Evolutionary conservation across 2,797 vertebrate species (phyloP), one percentile per base, ranked within the genome.

Genomic region (Leuciscus waleckii): DNA sequence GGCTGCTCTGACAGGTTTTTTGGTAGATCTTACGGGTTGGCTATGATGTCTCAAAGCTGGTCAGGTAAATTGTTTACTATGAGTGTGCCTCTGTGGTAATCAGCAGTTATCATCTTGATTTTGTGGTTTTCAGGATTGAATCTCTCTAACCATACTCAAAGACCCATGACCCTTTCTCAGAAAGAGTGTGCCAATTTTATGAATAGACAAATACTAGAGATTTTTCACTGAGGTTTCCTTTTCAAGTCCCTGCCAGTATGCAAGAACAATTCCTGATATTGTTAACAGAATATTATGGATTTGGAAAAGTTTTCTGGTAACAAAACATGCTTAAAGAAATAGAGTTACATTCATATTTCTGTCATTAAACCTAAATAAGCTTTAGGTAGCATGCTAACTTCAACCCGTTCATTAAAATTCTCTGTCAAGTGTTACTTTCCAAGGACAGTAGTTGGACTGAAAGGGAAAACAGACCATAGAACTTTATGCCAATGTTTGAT

Each of bases 61-160:
- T 92, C 17, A 7, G n/a, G 11, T 29, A 89, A 91, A 91, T 88
- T 91, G 89, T 89, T 92, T 93, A 87, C 90, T 92, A 90, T 92
- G 89, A 88, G 83, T 86, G 89, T 91, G 92, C 89, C 90, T 88
- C 91, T 93, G 93, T 93, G 93, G 93, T 92, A 69, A 90, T 93
- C 89, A 54, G 85, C 89, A 46, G 86, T 93, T 61, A 61, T 58
- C 91, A 92, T 90, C 91, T 91, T 93, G 92, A 94, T 49, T 94
- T 93, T 94, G 94, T 92, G 94, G 93, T 93, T 91, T 89, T 77
- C 23, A 19, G 54, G 75, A 39, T 16, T 8, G 0, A 41, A 77
- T 61, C 87, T 89, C 90, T 91, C 92, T 93, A 92, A 94, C 92
- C 92, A 88, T 90, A 85, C 74, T 76, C 65, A 87, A 87, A 75